Evolutionary conservation across 92 coral and sea anemone genomes (phyloP).

Genomic region (Blastomussa wellsi): DNA sequence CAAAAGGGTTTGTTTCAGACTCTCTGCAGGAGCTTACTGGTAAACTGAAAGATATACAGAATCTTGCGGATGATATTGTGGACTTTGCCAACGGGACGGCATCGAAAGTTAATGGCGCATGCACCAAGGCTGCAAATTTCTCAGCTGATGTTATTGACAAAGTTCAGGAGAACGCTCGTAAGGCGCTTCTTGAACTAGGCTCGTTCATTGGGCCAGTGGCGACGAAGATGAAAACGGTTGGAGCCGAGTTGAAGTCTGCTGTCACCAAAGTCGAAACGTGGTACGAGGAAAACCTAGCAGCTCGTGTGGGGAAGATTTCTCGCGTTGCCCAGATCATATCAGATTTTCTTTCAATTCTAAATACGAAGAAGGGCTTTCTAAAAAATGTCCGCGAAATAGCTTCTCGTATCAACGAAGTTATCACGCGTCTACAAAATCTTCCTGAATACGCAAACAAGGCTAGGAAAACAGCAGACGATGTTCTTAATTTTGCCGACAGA

Average conservation of each 20-base stretch:
- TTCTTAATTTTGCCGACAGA: slow-evolving; percentile 74
- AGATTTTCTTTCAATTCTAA: slow-evolving; percentile 82
- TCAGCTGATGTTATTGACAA: slow-evolving; percentile 82
- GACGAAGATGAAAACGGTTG: slow-evolving; percentile 57
- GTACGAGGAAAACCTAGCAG: slow-evolving; percentile 79
- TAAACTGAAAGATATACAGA: slow-evolving; percentile 69
- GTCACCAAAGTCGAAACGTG: slow-evolving; percentile 84
- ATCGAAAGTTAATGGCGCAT: slow-evolving; percentile 72
- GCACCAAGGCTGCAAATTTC: slow-evolving; percentile 74
- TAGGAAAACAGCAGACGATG: slow-evolving; percentile 81
- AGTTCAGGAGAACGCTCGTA: slow-evolving; percentile 75
- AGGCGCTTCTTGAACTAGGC: slow-evolving; percentile 69
- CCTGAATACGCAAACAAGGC: slow-evolving; percentile 89
- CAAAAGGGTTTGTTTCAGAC: slow-evolving; percentile 64
- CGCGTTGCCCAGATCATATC: slow-evolving; percentile 77
- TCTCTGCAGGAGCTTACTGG: slow-evolving; percentile 70
- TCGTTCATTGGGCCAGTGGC: slow-evolving; percentile 82
- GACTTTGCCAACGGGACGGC: slow-evolving; percentile 88
- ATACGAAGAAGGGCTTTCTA: slow-evolving; percentile 81
- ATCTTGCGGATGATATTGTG: slow-evolving; percentile 73
- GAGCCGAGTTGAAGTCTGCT: slow-evolving; percentile 68
- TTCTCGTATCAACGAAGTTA: slow-evolving; percentile 65
- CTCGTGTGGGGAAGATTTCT: slow-evolving; percentile 79
- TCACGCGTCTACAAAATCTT: slow-evolving; percentile 61
- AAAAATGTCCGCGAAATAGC: slow-evolving; percentile 72